Evolutionary conservation across 2,113 vertebrate genomes (phyloP), one percentile per base, ranked within the genome.

Genomic region (Varanus salvator): DNA sequence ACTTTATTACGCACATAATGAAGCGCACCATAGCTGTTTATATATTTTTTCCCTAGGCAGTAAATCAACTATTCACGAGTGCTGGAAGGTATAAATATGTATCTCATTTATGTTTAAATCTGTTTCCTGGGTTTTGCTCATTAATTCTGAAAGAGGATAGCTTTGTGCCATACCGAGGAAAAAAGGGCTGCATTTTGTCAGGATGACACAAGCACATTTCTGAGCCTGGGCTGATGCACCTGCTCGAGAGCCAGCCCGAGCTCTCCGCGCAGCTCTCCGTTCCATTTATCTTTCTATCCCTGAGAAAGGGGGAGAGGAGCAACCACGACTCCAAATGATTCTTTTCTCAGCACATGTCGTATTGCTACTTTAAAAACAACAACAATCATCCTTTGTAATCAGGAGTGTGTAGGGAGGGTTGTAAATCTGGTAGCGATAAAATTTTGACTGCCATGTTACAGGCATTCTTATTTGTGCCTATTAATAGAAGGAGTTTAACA

Each of bases 1-100:
- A 94, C 91, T 91, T 95, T 97, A 94, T 96, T 96, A 89, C n/a
- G 90, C 60, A 87, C 66, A 94, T 95, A 96, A 96, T 95, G 92
- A 96, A 94, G 90, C 86, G 50, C 94, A 95, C 15, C 82, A 2
- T 92, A 92, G 87, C 88, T 95, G 85, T 92, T 95, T 93, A 94
- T 92, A 86, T 84, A 50, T 95, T 90, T 93, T 91, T 95, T 94
- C 90, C 75, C 84, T 94, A 64, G 93, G 68, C 52, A 94, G 93
- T 91, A 95, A 94, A 92, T 95, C 93, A 96, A 90, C 54, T 86
- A 17, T 89, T 95, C 91, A 94, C 82, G 93, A 93, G 82, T 92
- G 84, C 21, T 95, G 34, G 17, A 48, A 95, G 91, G 14, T 85
- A 89, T 84, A 95, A 96, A 94, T 85, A 86, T 76, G 34, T 92